Base-by-base conservation (phyloP, 1,140 invertebrate species). In the Whitmania pigra region DNA sequence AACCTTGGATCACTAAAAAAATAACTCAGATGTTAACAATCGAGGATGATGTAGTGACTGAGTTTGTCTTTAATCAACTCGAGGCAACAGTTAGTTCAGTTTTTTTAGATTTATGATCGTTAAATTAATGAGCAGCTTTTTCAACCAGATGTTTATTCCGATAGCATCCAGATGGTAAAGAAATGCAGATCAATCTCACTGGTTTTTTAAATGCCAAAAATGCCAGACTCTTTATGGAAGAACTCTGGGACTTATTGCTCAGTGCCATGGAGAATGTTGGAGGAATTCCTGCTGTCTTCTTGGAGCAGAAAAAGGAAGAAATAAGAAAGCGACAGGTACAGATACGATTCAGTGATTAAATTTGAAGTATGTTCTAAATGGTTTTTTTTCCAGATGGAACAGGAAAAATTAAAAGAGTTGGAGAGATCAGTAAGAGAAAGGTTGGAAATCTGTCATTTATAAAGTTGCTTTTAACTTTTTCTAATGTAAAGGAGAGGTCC, bases 181-280 rank as follows among this genome's bases (percentile, higher is more conserved):
- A 95, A 82, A 97, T 99, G 89, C 96, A 99, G 86, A 99, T 99
- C 77, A 99, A 98, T 84, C 84, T 99, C 78, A 99, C 96, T 53
- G 97, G 97, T 17, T 99, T 99, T 83, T 84, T 99, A 36, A 97
- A 99, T 83, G 94, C 93, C 3, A 94, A 93, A 83, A 97, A 97
- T 85, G 94, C 97, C 17, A 87, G 95, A 63, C 88, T 93, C 74
- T 99, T 99, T 81, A 95, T 98, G 89, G 89, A 89, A 0, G 94
- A 99, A 80, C 83, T 99, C 57, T 99, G 97, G 96, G 89, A 92
- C 67, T 83, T 97, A 73, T 82, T 99, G 67, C 85, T 95, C 68
- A 95, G 93, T 71, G 97, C 96, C 4, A 93, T 98, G 83, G 91
- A 94, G 67, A 93, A 90, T 77, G 89, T 91, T 55, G 91, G 88